Conservation (phyloP, 2,888 invertebrate species). For the Willowsia nigromaculata region DNA sequence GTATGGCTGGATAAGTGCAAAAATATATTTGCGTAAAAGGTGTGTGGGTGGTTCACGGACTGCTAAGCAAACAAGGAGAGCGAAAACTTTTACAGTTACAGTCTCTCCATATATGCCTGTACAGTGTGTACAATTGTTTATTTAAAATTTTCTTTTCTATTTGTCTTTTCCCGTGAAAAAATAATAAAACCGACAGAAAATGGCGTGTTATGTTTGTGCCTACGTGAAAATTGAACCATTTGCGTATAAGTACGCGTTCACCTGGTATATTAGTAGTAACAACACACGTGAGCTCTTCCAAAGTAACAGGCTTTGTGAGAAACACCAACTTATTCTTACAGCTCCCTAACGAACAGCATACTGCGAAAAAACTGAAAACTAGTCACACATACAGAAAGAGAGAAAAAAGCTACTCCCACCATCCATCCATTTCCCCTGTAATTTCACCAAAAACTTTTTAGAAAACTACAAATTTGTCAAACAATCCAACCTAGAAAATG, state of each 20-base stretch:
- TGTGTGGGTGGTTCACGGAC: background rate
- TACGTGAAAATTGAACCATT: no score
- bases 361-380: background rate
- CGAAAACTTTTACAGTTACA: background rate
- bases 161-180: background rate
- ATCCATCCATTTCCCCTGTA: conserved; percentile 37
- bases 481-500: background rate
- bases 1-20: background rate
- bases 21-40: background rate
- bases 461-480: conserved; percentile 51
- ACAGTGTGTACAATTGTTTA: no score
- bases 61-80: background rate
- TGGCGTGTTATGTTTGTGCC: no score
- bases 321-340: conserved; percentile 13
- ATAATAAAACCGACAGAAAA: background rate
- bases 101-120: background rate
- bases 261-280: background rate
- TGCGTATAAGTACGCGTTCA: background rate
- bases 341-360: conserved; percentile 1
- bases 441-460: conserved; percentile 44
- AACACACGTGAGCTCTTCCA: background rate
- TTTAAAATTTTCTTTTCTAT: background rate
- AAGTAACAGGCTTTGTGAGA: background rate
- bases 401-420: background rate
- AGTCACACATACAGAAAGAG: background rate